A percentile compares a stretch with the other conserved stretches of the same genome.
phyloP scores from a whole-genome alignment of 1,140 invertebrate species.

The Rhopalosiphum maidis region DNA sequence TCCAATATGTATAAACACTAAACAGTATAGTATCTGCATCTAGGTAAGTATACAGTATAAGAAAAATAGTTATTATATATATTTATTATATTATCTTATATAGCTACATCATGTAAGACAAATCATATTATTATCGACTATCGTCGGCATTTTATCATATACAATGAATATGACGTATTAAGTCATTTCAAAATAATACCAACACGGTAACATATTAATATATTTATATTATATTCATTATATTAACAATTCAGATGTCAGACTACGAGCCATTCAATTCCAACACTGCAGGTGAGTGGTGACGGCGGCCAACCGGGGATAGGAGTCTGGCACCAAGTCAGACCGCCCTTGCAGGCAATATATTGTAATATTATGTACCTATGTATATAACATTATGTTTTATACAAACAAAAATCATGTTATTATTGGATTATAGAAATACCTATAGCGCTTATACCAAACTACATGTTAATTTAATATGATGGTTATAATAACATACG shows the following conservation, averaged over 20 bases:
- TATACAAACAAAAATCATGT: background rate
- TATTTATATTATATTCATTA: background rate
- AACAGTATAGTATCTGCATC: background rate
- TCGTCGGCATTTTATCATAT: background rate
- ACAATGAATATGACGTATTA: background rate
- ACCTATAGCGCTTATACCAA: background rate
- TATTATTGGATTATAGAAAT: slow-evolving; percentile 18
- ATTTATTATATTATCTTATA: background rate
- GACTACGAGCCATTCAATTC: background rate
- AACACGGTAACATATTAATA: background rate
- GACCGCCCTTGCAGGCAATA: background rate
- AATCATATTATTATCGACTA: background rate
- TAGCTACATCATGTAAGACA: background rate
- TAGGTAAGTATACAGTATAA: background rate
- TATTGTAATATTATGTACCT: background rate
- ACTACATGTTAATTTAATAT: slow-evolving; percentile 7
- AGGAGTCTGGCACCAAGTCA: background rate
- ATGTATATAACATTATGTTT: background rate
- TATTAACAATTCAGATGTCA: background rate
- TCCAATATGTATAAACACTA: background rate
- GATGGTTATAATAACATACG: background rate
- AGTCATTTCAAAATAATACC: background rate
- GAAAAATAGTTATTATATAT: background rate
- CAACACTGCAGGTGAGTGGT: background rate
- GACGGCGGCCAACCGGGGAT: background rate